These are phyloP conservation scores for Euglossa dilemma DNA, from an alignment of 1,140 invertebrate genomes.

Conservation along the genomic window DNA sequence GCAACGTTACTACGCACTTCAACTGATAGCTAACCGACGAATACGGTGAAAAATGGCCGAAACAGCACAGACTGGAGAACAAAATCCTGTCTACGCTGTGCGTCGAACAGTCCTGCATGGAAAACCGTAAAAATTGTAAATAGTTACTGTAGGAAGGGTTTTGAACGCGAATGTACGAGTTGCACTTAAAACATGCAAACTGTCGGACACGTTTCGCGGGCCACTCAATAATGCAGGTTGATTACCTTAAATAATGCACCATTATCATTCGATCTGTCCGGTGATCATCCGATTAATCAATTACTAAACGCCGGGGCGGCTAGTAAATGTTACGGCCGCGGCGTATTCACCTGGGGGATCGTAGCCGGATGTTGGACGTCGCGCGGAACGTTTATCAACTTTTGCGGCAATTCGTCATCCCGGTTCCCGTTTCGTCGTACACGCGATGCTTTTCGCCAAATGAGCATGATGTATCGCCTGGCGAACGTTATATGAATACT, in stretches of 20 bases:
- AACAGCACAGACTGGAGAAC: no score
- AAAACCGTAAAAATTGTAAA: neutral
- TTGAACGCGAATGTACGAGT: neutral
- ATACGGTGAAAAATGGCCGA: no score
- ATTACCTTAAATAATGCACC: constrained; percentile 67
- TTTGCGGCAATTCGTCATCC: constrained; percentile 60
- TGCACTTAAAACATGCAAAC: constrained; percentile 40
- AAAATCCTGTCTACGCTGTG: no score
- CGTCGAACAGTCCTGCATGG: no score
- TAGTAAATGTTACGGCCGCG: constrained; percentile 55
- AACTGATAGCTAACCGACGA: no score
- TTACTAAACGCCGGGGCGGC: constrained; percentile 54
- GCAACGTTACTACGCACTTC: no score
- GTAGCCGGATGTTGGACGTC: constrained; percentile 33
- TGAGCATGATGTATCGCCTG: constrained; percentile 54
- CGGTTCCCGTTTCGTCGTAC: constrained; percentile 24
- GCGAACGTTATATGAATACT: constrained; percentile 58
- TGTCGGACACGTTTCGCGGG: constrained; percentile 45
- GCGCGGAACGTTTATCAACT: constrained; percentile 64
- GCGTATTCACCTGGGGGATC: constrained; percentile 46
- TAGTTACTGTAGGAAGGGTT: no score
- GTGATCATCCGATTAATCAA: constrained; percentile 69
- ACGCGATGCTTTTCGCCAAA: constrained; percentile 55
- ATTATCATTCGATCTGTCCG: constrained; percentile 61
- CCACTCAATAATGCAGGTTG: constrained; percentile 63